Conservation (phyloP, 2,797 vertebrate genomes). For the Petrocephalus sullivani region DNA sequence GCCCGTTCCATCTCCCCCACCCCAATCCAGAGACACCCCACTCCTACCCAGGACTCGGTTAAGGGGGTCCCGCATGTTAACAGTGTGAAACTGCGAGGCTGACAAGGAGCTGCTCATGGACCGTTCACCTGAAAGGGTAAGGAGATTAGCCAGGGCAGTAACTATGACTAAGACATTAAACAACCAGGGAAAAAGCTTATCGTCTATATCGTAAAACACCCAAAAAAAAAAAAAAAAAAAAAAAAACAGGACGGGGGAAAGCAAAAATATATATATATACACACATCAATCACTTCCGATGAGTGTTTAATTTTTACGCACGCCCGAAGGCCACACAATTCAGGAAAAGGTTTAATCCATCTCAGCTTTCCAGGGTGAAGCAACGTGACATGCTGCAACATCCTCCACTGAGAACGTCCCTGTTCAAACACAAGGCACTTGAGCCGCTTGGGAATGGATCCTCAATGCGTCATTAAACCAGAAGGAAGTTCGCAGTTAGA, state of each 20-base stretch:
- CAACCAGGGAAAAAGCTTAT: constrained; percentile 22
- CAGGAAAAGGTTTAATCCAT: background rate
- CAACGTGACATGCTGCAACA: constrained; percentile 17
- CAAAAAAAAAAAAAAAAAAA: background rate
- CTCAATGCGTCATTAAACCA: background rate
- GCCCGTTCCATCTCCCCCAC: background rate
- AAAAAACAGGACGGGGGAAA: background rate
- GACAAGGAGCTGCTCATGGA: constrained; percentile 94
- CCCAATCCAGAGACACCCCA: background rate
- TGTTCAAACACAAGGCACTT: constrained; percentile 6
- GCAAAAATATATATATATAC: background rate
- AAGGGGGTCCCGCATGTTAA: constrained; percentile 93
- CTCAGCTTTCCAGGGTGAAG: constrained; percentile 29
- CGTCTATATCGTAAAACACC: background rate
- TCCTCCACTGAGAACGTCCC: background rate
- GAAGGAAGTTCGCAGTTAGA: background rate
- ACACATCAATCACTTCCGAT: background rate
- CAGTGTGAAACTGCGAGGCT: constrained; percentile 90
- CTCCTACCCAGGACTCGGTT: constrained; percentile 88
- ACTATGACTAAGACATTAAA: constrained; percentile 55
- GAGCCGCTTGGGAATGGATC: background rate
- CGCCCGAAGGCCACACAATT: background rate
- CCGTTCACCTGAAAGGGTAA: constrained; percentile 66
- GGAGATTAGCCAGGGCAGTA: background rate
- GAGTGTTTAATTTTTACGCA: background rate